A percentile compares a stretch with the other conserved stretches of the same genome.
Evolutionary conservation across 2,888 invertebrate species (phyloP).

Genomic region (Mesorhabditis spiculigera): DNA sequence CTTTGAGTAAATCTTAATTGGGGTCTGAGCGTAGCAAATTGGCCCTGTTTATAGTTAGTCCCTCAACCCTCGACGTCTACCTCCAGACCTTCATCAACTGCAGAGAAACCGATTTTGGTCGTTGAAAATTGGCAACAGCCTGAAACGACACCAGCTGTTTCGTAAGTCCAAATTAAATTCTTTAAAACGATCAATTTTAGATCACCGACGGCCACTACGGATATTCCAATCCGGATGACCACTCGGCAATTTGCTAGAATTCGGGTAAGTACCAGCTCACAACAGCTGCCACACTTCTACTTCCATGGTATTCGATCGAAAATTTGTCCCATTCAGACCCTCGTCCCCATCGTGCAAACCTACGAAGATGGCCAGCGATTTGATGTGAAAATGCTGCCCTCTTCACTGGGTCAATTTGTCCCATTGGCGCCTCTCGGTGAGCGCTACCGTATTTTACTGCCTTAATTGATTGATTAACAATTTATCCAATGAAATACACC

Average conservation of each 20-base stretch:
- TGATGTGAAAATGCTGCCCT: not conserved
- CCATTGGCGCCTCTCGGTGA: not conserved
- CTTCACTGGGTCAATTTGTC: not conserved
- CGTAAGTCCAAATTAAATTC: too few species aligned
- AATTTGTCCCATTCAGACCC: not conserved
- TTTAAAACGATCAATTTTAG: not conserved
- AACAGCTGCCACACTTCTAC: too few species aligned
- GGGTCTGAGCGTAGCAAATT: too few species aligned
- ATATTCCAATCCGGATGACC: constrained; percentile 3
- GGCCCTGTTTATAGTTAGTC: too few species aligned
- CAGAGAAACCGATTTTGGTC: too few species aligned
- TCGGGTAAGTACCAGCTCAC: not conserved
- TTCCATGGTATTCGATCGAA: too few species aligned
- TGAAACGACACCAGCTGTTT: too few species aligned
- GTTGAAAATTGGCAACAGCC: too few species aligned
- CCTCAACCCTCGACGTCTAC: too few species aligned
- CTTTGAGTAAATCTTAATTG: too few species aligned
- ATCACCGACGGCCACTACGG: not conserved
- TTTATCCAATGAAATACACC: not conserved
- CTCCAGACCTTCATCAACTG: too few species aligned
- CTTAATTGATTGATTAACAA: not conserved
- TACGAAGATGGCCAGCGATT: not conserved
- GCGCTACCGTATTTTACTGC: not conserved
- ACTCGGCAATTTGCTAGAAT: not conserved
- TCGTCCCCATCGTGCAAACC: not conserved